Evolutionary conservation across 1,140 invertebrate species (phyloP), one percentile per base, ranked within the genome.

Genomic region (Druon quercuslanigerum): DNA sequence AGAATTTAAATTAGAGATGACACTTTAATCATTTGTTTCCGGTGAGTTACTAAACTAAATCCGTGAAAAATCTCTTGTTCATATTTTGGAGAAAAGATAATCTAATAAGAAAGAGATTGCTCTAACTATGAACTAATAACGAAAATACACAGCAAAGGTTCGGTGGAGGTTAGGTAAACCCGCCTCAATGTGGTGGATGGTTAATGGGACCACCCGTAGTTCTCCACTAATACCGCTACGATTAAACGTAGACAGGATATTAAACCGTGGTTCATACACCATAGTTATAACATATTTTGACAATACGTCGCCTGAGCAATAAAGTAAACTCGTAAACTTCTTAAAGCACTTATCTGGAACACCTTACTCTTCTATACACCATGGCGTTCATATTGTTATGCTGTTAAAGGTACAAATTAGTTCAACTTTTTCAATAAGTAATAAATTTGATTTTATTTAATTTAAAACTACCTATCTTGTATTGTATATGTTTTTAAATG

Each of bases 221-320:
- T 80, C 84, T 76, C 57, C 82, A 86, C 85, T 90, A 89, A 89
- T 89, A 84, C 88, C 86, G 77, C 73, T 76, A 78, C 87, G 87
- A 90, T 90, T 90, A 89, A 89, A 88, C 80, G 87, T 83, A 88
- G 87, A 90, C 88, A 87, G 87, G 88, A 90, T 90, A 90, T 90
- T 90, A 90, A 90, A 90, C 84, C 84, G 82, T 81, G 86, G 78
- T 80, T 82, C 82, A 82, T 84, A 85, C 79, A 85, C 77, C 76
- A 74, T 70, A 77, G 73, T 70, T 82, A 77, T 88, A 87, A 87
- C 84, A 85, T 87, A 89, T 89, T 90, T 88, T 86, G 87, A 90
- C 88, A 90, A 90, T 89, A 84, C 87, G 87, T 85, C 85, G 82
- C 79, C 78, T 81, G 73, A 83, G 81, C 84, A 81, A 88, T 88